These are phyloP conservation scores for Rhadinocentrus ornatus DNA, from an alignment of 2,797 vertebrate species.

Conservation along the genomic window DNA sequence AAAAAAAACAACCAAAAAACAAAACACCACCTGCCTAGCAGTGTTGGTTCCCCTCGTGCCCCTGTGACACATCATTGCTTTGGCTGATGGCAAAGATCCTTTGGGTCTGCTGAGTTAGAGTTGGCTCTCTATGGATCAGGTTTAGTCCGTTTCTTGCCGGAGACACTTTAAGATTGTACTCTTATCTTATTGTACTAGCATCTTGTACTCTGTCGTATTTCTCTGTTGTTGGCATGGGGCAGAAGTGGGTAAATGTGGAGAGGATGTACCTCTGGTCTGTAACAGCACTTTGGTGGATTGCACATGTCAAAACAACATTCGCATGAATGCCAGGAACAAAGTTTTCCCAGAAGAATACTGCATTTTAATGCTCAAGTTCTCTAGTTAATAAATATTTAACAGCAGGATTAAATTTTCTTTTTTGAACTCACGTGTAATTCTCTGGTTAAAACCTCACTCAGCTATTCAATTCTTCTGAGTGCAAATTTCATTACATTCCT, in stretches of 20 bases:
- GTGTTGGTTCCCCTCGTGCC: not conserved
- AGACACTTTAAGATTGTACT: not conserved
- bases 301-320: not conserved
- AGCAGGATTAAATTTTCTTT: slow-evolving; percentile 5
- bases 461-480: slow-evolving; percentile 49
- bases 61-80: not conserved
- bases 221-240: not conserved
- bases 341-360: not conserved
- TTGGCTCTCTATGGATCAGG: not conserved
- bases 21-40: not conserved
- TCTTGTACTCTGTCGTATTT: not conserved
- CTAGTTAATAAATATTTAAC: not conserved
- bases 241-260: not conserved
- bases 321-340: not conserved
- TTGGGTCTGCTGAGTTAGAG: not conserved
- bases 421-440: slow-evolving; percentile 10
- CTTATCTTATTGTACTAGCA: too few species aligned
- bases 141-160: not conserved
- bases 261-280: not conserved
- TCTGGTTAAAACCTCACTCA: slow-evolving; percentile 47
- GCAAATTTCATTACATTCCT: slow-evolving; percentile 56
- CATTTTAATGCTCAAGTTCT: not conserved
- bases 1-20: too few species aligned
- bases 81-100: not conserved
- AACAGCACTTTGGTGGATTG: not conserved